Percentiles rank a stretch among this genome's conserved stretches.
These are phyloP conservation scores for Rhagonycha lutea DNA, from an alignment of 2,888 invertebrate species.

Conservation along the genomic window DNA sequence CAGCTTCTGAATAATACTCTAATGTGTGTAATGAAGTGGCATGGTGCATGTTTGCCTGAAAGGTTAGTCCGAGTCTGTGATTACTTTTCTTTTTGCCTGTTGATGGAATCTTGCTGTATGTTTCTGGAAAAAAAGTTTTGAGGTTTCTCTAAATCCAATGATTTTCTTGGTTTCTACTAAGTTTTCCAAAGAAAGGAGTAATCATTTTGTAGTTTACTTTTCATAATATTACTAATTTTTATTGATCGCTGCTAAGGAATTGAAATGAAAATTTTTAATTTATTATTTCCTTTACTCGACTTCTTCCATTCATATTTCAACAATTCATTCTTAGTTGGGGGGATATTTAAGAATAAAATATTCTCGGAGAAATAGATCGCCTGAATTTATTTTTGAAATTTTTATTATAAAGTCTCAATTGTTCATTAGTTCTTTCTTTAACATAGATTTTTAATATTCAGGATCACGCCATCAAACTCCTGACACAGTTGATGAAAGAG, in stretches of 20 bases:
- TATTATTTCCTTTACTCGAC: background rate
- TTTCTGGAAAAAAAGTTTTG: background rate
- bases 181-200: background rate
- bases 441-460: background rate
- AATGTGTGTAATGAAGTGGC: slow-evolving; percentile 27
- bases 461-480: slow-evolving; percentile 69
- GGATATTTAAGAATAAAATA: background rate
- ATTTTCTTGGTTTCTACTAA: background rate
- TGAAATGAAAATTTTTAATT: no score
- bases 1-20: slow-evolving; percentile 4
- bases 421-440: background rate
- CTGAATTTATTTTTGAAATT: background rate
- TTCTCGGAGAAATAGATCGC: background rate
- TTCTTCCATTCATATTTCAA: background rate
- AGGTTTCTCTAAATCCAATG: background rate
- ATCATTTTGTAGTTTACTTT: background rate
- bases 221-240: background rate
- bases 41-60: slow-evolving; percentile 46
- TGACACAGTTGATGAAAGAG: slow-evolving; percentile 68
- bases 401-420: background rate
- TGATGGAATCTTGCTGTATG: background rate
- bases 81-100: background rate
- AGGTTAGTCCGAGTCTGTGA: slow-evolving; percentile 38
- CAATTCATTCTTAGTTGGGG: background rate
- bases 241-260: background rate